phyloP scores from a whole-genome alignment of 2,888 invertebrate genomes.

The Drosophila algonquin region DNA sequence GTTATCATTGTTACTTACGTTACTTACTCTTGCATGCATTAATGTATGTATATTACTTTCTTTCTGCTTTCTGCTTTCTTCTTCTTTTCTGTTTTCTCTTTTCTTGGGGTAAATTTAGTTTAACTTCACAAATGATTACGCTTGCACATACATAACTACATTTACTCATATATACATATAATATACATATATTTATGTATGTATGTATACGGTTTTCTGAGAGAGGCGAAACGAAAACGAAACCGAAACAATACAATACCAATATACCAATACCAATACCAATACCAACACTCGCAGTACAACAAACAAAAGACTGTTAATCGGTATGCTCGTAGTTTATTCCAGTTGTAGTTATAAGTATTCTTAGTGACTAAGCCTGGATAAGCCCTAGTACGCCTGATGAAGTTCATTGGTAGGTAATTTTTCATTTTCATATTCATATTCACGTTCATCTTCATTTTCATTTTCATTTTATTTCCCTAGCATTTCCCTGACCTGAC shows the following conservation, averaged over 20 bases:
- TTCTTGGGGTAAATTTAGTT: conserved; percentile 5
- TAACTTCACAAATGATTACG: conserved; percentile 61
- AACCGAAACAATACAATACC: conserved; percentile 2
- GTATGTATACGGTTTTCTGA: conserved; percentile 40
- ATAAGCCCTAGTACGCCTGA: conserved; percentile 56
- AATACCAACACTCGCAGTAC: conserved; percentile 27
- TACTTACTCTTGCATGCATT: conserved; percentile 40
- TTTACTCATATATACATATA: conserved; percentile 23
- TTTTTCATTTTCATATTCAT: conserved; percentile 23
- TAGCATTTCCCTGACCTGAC: too few species aligned
- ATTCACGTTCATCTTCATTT: not conserved
- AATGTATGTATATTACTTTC: conserved; percentile 31
- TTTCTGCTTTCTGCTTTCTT: conserved; percentile 16
- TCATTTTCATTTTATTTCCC: conserved; percentile 4
- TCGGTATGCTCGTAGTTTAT: conserved; percentile 18
- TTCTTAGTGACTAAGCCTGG: conserved; percentile 36
- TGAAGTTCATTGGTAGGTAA: conserved; percentile 59
- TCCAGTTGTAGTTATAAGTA: conserved; percentile 6
- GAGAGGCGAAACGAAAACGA: conserved; percentile 28
- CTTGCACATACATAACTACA: conserved; percentile 57
- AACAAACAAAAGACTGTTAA: conserved; percentile 9
- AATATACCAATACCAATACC: not conserved
- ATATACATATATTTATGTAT: conserved; percentile 33
- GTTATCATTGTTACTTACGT: conserved; percentile 32
- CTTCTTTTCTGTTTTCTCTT: conserved; percentile 16